Base-by-base conservation (phyloP, 2,113 vertebrate genomes). In the Diadophis punctatus region DNA sequence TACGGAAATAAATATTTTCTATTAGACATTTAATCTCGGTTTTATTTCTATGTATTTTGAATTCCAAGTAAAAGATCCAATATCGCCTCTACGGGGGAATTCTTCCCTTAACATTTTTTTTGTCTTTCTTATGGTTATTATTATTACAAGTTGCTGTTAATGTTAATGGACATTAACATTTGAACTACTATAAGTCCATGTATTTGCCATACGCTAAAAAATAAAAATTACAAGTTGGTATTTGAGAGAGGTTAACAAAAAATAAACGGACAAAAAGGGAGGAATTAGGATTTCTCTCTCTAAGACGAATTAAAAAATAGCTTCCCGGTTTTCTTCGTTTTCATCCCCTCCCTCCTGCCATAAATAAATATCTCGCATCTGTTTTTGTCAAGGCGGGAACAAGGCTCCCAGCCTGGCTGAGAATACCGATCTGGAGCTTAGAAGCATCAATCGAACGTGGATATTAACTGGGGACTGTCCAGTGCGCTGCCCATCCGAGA, bases 401-500 rank as follows among this genome's bases (percentile, higher is more conserved):
- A 7, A 93, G 1, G 9, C 90, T 92, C 51, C 39, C 34, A 27
- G 88, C 8, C 87, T 86, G 49, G 49, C 80, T 6, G 3, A 87
- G 91, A 92, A 95, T n/a, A 93, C 46, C 91, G 56, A 89, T 88
- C 74, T 4, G 8, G 25, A 89, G 68, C 18, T 93, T 55, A 91
- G 51, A 55, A 7, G 49, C 27, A 49, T 56, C 56, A 12, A 30
- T n/a, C 20, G 39, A 34, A 22, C 2, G 11, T 1, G 87, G 74
- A 90, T 90, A 90, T 92, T 90, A 90, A 51, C 25, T 9, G 6
- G 23, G 85, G 52, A 34, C 23, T 3, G 34, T 3, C 16, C 22
- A 7, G 43, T 27, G 16, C 34, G 46, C 53, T 49, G 34, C 46
- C 14, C 7, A 9, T 23, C 18, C 12, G 8, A 30, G 8, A 0